These are phyloP conservation scores for Telenomus remus DNA, from an alignment of 1,140 invertebrate species.

Conservation along the genomic window DNA sequence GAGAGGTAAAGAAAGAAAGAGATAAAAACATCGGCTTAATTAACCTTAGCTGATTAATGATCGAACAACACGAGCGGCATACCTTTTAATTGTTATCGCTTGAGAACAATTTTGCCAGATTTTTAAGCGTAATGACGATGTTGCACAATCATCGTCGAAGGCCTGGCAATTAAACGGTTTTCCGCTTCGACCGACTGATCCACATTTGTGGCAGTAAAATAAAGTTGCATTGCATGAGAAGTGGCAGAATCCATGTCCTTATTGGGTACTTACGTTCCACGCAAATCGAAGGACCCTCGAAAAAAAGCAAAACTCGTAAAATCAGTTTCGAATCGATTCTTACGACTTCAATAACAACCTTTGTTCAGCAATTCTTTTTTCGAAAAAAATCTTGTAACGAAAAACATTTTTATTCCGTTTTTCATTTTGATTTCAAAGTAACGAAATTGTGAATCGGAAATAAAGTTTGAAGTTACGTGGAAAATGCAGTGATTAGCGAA, in stretches of 20 bases:
- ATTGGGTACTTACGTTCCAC: conserved; percentile 21
- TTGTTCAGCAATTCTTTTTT: background rate
- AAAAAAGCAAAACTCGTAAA: background rate
- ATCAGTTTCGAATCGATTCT: background rate
- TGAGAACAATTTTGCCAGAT: background rate
- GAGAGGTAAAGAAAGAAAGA: no score
- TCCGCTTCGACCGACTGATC: conserved; percentile 37
- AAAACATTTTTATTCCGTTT: no score
- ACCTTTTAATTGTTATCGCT: background rate
- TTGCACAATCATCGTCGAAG: conserved; percentile 2
- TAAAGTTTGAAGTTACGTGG: no score
- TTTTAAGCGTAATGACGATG: background rate
- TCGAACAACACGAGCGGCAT: background rate
- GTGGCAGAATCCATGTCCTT: conserved; percentile 24
- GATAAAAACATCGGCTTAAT: no score
- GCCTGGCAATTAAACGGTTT: conserved; percentile 17
- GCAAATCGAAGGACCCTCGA: background rate
- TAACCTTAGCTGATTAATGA: background rate
- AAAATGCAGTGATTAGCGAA: no score
- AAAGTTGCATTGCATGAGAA: conserved; percentile 2
- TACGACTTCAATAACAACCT: background rate
- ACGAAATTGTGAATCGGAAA: no score
- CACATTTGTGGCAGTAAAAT: conserved; percentile 29
- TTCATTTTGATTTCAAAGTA: no score
- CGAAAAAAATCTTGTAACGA: no score